Evolutionary conservation across 2,888 invertebrate species (phyloP).

Genomic region (Crepidodera aurea): DNA sequence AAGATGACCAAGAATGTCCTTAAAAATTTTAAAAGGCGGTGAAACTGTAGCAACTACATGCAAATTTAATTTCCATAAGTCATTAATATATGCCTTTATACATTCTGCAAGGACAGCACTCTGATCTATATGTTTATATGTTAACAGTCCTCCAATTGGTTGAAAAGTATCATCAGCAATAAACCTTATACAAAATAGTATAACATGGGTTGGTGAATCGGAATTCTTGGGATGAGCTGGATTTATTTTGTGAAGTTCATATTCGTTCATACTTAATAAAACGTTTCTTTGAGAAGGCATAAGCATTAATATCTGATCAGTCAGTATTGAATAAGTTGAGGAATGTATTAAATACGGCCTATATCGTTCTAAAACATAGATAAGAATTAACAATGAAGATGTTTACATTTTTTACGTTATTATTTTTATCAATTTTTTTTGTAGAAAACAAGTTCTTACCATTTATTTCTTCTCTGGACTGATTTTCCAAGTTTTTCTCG

Average conservation of each 20-base stretch:
- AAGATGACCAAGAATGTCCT: conserved; percentile 35
- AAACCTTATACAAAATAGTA: conserved; percentile 37
- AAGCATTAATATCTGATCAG: conserved; percentile 34
- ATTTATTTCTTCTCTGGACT: background rate
- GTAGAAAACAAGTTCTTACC: background rate
- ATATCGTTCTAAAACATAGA: conserved; percentile 28
- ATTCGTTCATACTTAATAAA: conserved; percentile 37
- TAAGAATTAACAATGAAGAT: background rate
- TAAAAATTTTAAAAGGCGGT: conserved; percentile 37
- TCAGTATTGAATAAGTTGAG: conserved; percentile 26
- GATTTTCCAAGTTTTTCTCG: background rate
- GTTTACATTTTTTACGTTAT: background rate
- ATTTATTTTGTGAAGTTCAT: conserved; percentile 31
- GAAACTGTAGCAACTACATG: conserved; percentile 42
- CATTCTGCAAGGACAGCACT: conserved; percentile 35
- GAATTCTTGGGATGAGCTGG: conserved; percentile 29
- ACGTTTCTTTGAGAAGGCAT: conserved; percentile 36
- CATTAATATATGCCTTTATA: conserved; percentile 39
- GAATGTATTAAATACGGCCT: conserved; percentile 30
- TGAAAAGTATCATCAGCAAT: conserved; percentile 35
- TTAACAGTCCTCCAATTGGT: conserved; percentile 40
- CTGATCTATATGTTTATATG: conserved; percentile 36
- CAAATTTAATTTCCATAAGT: conserved; percentile 40
- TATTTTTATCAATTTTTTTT: no score
- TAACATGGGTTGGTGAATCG: conserved; percentile 35